Conservation (phyloP, 2,113 vertebrate genomes). For the Amblyornis subalaris region DNA sequence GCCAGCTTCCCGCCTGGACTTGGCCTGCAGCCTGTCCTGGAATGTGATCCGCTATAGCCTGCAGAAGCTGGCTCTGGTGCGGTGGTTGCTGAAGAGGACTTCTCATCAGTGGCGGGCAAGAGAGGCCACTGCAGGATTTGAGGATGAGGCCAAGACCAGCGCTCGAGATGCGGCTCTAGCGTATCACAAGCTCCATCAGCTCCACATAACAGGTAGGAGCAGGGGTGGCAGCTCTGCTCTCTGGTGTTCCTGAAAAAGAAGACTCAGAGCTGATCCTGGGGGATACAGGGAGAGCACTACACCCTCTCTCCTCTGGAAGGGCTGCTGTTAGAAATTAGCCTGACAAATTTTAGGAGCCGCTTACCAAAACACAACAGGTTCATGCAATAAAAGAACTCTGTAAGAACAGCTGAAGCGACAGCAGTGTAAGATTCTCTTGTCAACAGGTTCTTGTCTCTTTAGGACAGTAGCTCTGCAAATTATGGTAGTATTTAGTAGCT, state of each 20-base stretch:
- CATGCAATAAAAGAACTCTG: neutral
- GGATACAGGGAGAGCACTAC: neutral
- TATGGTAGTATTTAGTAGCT: neutral
- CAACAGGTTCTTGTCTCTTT: neutral
- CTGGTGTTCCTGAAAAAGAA: neutral
- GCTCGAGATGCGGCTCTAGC: constrained; percentile 89
- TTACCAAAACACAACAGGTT: neutral
- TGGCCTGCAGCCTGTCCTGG: constrained; percentile 92
- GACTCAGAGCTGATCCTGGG: neutral
- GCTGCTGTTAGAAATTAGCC: neutral
- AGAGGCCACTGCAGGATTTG: constrained; percentile 75
- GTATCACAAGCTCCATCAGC: constrained; percentile 90
- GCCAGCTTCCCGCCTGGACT: constrained; percentile 85
- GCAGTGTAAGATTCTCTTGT: neutral
- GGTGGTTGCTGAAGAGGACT: constrained; percentile 91
- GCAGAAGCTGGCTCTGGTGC: constrained; percentile 86
- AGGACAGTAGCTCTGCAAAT: neutral
- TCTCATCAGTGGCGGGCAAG: constrained; percentile 70
- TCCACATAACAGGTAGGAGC: constrained; percentile 89
- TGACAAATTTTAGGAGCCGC: neutral
- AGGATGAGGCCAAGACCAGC: constrained; percentile 90
- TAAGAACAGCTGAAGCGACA: neutral
- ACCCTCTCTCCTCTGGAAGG: neutral
- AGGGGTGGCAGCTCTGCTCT: neutral
- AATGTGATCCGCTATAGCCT: constrained; percentile 92